Evolutionary conservation across 2,797 vertebrate species (phyloP).

Genomic region (Pipistrellus kuhlii): DNA sequence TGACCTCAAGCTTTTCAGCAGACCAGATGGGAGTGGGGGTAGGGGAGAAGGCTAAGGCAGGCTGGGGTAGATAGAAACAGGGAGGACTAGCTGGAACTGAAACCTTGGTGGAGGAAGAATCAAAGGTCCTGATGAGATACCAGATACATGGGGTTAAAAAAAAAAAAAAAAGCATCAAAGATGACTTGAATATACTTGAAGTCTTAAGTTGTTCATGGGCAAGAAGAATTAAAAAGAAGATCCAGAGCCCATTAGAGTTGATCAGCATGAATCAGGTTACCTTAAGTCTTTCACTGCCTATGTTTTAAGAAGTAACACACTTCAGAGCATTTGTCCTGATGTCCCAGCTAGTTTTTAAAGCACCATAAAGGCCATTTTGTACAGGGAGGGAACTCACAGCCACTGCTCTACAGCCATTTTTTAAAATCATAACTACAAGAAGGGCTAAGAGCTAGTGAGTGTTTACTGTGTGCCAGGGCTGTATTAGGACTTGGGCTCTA

Average conservation of each 20-base stretch:
- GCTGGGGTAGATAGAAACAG: background rate
- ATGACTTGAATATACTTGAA: background rate
- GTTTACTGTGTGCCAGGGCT: background rate
- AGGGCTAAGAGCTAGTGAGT: background rate
- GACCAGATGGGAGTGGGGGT: background rate
- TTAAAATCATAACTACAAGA: background rate
- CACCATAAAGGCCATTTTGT: background rate
- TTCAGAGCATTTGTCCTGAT: background rate
- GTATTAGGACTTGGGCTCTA: background rate
- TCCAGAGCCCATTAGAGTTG: background rate
- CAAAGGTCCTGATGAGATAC: background rate
- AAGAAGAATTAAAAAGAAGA: background rate
- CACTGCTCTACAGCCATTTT: background rate
- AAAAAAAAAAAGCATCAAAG: background rate
- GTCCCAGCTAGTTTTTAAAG: background rate
- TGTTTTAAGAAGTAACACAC: background rate
- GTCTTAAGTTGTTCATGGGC: background rate
- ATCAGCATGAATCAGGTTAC: background rate
- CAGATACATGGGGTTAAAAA: background rate
- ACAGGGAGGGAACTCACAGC: background rate
- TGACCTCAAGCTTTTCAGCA: background rate
- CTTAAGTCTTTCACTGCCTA: background rate
- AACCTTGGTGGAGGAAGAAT: background rate
- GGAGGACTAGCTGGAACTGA: background rate
- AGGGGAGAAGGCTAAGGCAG: background rate